Percentiles rank a stretch among this genome's conserved stretches.
Evolutionary conservation across 2,113 vertebrate species (phyloP).

Genomic region (Odontophorus gujanensis): DNA sequence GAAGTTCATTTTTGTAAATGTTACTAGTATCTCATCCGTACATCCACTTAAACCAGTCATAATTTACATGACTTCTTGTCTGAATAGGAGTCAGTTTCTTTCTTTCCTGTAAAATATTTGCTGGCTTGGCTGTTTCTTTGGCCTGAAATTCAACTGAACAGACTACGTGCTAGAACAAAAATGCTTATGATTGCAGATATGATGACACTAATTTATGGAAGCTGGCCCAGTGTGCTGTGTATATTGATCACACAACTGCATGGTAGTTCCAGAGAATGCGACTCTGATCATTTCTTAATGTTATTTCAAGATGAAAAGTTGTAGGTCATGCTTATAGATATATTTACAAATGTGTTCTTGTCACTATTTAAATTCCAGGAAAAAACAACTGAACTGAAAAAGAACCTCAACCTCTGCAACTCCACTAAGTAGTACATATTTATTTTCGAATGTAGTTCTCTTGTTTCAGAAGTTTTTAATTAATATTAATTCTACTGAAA

Average conservation of each 20-base stretch:
- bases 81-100: background rate
- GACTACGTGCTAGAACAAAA: background rate
- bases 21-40: background rate
- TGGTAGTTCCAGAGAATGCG: background rate
- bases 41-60: background rate
- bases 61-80: background rate
- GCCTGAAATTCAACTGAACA: background rate
- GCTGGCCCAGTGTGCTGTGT: background rate
- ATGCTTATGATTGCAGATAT: constrained; percentile 13
- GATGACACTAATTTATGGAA: constrained; percentile 6
- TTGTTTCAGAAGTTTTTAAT: background rate
- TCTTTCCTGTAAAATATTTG: background rate
- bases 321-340: background rate
- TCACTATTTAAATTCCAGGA: background rate
- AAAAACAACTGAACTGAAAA: background rate
- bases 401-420: background rate
- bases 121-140: background rate
- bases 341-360: background rate
- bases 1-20: background rate
- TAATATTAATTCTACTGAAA: background rate
- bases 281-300: background rate
- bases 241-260: constrained; percentile 1
- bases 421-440: background rate
- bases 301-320: background rate
- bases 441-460: background rate